Base-by-base conservation (phyloP, 2,797 vertebrate species). In the Chaunax sp. region DNA sequence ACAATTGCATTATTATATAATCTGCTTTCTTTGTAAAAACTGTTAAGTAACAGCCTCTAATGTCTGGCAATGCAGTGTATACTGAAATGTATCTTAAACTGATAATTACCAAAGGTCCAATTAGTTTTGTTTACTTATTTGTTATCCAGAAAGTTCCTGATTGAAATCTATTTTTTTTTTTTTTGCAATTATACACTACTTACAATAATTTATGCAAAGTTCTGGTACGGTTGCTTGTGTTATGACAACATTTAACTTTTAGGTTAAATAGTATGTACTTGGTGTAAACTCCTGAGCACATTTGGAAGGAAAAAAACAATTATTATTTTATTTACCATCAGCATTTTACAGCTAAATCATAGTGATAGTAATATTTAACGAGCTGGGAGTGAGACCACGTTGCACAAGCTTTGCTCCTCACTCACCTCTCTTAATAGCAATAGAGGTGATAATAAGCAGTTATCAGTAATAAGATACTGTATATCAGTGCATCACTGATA, bases 311-410 rank as follows among this genome's bases (percentile, higher is more conserved):
- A 41, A 38, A 64, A 25, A 1, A 57, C 22, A 3, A 63, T 55
- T 10, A 61, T 44, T 38, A 69, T 12, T 44, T 25, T n/a, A 46
- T 57, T 61, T 43, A 9, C 16, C 18, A 43, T 70, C 63, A 52
- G 15, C 10, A 7, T 35, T 35, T 35, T 35, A 35, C 10, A 35
- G 33, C 10, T 35, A 11, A 35, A 11, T 35, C 33, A 11, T 35
- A 35, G 10, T 35, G 33, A 35, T 35, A 35, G 33, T 35, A 35
- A 35, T 37, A 45, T 40, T 40, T 40, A 40, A 40, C 5, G 6
- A 40, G 38, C 14, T 15, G 38, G 38, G 38, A 37, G 13, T 12
- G 35, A 37, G 13, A 16, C 38, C 38, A 40, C 5, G 5, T 40
- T 40, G 14, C 14, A 46, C 57, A 15, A 12, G 52, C 10, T 20